Evolutionary conservation across 2,888 invertebrate species (phyloP).

Genomic region (Autographa gamma): DNA sequence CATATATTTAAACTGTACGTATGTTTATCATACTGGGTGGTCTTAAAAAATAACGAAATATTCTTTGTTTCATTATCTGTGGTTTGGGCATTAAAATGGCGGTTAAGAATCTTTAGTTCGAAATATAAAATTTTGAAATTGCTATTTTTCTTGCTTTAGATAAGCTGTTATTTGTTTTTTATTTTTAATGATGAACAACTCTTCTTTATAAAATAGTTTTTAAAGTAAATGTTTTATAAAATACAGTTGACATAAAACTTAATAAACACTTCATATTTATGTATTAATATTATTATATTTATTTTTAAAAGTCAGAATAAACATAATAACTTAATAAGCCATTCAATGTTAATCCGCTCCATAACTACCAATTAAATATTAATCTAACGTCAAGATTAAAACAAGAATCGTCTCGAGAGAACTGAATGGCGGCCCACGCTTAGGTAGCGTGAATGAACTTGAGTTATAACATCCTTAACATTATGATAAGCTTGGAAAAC

Average conservation of each 20-base stretch:
- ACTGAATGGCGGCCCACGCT: constrained; percentile 62
- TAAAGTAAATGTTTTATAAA: too few relatives aligned
- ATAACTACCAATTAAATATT: not conserved
- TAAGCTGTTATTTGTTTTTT: too few relatives aligned
- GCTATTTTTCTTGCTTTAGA: too few relatives aligned
- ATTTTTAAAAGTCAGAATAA: too few relatives aligned
- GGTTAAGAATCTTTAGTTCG: not conserved
- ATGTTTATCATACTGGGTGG: constrained; percentile 56
- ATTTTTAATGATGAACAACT: too few relatives aligned
- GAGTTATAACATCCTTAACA: constrained; percentile 65
- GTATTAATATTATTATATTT: too few relatives aligned
- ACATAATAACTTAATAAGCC: constrained; percentile 1
- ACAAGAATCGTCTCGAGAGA: constrained; percentile 10
- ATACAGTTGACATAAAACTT: too few relatives aligned
- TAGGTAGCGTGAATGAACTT: constrained; percentile 60
- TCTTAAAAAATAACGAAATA: constrained; percentile 32
- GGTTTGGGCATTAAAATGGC: constrained; percentile 8
- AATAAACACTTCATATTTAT: too few relatives aligned
- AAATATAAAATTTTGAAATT: not conserved
- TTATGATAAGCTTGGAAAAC: constrained; percentile 67
- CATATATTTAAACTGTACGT: constrained; percentile 54
- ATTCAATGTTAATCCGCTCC: not conserved
- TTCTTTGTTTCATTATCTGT: constrained; percentile 20
- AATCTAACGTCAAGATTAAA: constrained; percentile 11
- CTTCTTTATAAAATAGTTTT: too few relatives aligned